These are phyloP conservation scores for Cryptotermes secundus DNA, from an alignment of 1,140 invertebrate genomes.

Conservation along the genomic window DNA sequence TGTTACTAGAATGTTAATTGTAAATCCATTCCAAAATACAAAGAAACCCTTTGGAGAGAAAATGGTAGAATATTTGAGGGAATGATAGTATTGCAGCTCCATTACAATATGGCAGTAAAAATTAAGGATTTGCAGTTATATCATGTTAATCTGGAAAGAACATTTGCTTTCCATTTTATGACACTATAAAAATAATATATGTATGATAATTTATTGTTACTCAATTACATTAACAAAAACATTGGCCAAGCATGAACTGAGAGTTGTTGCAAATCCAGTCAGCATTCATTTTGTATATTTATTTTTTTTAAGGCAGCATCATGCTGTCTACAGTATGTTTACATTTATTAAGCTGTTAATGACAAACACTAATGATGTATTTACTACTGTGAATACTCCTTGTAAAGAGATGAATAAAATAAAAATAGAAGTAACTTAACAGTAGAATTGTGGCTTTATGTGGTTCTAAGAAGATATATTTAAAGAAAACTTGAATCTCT, in stretches of 20 bases:
- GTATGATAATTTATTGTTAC: slow-evolving; percentile 1
- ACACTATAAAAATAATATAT: neutral
- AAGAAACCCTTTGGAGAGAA: neutral
- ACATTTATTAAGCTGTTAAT: neutral
- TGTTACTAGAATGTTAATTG: neutral
- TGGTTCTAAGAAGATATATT: neutral
- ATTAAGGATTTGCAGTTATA: slow-evolving; percentile 1
- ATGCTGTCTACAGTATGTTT: neutral
- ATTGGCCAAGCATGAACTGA: neutral
- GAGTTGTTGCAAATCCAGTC: neutral
- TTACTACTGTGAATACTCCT: slow-evolving; percentile 3
- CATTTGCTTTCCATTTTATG: neutral
- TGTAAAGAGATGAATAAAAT: slow-evolving; percentile 6
- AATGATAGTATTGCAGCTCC: neutral
- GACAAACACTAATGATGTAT: neutral
- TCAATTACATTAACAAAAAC: neutral
- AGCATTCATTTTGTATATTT: neutral
- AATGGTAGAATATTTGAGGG: neutral
- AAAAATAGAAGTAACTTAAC: neutral
- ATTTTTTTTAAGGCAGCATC: neutral
- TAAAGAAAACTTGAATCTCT: neutral
- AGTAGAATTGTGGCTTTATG: neutral
- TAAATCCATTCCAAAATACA: slow-evolving; percentile 7
- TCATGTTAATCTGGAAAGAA: neutral
- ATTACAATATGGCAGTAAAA: neutral